A percentile compares a stretch with the other conserved stretches of the same genome.
These are phyloP conservation scores for Perccottus glenii DNA, from an alignment of 2,113 vertebrate species.

Conservation along the genomic window DNA sequence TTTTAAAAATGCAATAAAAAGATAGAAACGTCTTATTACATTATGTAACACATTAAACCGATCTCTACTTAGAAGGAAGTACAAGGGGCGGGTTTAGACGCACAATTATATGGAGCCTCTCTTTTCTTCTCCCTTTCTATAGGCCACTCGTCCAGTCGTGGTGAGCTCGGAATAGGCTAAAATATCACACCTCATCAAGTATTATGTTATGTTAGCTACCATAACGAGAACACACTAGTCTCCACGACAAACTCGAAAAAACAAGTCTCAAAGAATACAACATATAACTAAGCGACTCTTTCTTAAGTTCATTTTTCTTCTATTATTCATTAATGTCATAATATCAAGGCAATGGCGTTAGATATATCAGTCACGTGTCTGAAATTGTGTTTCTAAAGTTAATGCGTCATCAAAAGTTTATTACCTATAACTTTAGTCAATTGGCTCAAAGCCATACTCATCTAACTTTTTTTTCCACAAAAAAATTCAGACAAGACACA, in stretches of 20 bases:
- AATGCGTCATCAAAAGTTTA: conserved; percentile 36
- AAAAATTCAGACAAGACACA: conserved; percentile 2
- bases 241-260: conserved; percentile 7
- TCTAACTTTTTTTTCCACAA: conserved; percentile 15
- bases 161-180: conserved; percentile 23
- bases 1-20: conserved; percentile 44
- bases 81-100: conserved; percentile 65
- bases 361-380: conserved; percentile 25
- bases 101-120: conserved; percentile 57
- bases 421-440: conserved; percentile 39
- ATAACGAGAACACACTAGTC: neutral
- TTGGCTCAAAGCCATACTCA: conserved; percentile 43
- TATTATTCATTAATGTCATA: conserved; percentile 1
- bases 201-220: neutral
- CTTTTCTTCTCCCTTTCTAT: conserved; percentile 34
- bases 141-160: conserved; percentile 28
- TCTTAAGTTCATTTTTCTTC: neutral
- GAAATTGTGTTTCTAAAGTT: conserved; percentile 36
- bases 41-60: conserved; percentile 72
- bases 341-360: conserved; percentile 23
- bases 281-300: neutral
- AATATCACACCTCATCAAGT: conserved; percentile 1
- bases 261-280: neutral
- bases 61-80: conserved; percentile 66
- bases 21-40: conserved; percentile 45